Evolutionary conservation across 2,113 vertebrate species (phyloP), one percentile per base, ranked within the genome.

Genomic region (Leiothrix lutea): DNA sequence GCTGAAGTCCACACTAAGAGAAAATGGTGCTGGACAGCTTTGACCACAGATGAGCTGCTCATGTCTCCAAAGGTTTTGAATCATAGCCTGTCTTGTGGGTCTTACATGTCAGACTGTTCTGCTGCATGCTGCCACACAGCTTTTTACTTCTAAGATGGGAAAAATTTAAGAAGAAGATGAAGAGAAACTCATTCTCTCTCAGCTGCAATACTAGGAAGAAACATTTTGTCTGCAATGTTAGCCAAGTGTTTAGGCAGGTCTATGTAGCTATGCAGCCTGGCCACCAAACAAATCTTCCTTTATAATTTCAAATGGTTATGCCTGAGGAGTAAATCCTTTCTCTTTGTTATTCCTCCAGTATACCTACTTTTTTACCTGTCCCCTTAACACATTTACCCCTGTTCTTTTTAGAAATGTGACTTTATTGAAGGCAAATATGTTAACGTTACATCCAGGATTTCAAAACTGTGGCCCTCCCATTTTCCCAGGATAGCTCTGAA

Each of bases 271-370:
- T 40, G 33, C 31, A 80, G 44, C 10, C 47, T 90, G 69, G 17
- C 25, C 22, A 47, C 1, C 5, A 40, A 42, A n/a, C 0, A 0
- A 11, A 16, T 12, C 21, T 57, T 62, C 13, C 40, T 47, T 17
- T 44, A 9, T 51, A 0, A 4, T 65, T 53, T 65, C 42, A 61
- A 45, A 54, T n/a, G 5, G 19, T 35, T 53, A 8, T 31, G 47
- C 10, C 23, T 56, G 56, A 48, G 12, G 6, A 4, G 8, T 33
- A 78, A 50, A 70, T 14, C 12, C 11, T 7, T 66, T 65, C 35
- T 44, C 19, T 71, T 64, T 64, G 12, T 20, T 73, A 47, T 73
- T 77, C 24, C 9, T 47, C 15, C 54, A n/a, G 24, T 24, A 20
- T 48, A 6, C n/a, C 48, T 72, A 15, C 13, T 29, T 19, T 62